These are phyloP conservation scores for Troides helena DNA, from an alignment of 2,888 invertebrate species.

Conservation along the genomic window DNA sequence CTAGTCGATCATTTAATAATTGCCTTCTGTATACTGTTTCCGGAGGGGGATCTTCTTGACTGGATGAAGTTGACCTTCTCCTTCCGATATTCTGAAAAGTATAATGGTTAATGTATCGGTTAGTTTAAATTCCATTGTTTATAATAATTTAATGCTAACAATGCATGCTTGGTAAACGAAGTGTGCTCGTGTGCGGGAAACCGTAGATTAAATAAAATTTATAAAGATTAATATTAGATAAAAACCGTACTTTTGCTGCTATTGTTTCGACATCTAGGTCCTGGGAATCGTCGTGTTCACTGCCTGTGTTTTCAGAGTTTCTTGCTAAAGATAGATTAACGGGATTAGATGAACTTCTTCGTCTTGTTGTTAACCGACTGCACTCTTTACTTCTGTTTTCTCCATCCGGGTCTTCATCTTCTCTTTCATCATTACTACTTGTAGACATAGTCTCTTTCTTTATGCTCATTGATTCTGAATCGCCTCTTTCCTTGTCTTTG, in stretches of 20 bases:
- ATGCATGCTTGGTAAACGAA: not conserved
- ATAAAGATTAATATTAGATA: not conserved
- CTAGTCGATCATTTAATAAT: slow-evolving; percentile 81
- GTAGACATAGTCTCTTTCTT: slow-evolving; percentile 78
- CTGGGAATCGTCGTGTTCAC: slow-evolving; percentile 78
- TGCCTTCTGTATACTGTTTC: slow-evolving; percentile 82
- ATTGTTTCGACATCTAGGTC: slow-evolving; percentile 78
- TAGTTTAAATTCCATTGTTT: not conserved
- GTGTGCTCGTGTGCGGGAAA: not conserved
- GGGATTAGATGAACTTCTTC: slow-evolving; percentile 89
- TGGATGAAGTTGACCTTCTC: slow-evolving; percentile 75
- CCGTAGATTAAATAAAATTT: not conserved
- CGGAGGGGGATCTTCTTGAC: slow-evolving; percentile 74
- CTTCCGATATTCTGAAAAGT: slow-evolving; percentile 69
- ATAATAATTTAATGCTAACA: not conserved
- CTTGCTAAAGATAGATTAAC: slow-evolving; percentile 87
- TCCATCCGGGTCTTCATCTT: slow-evolving; percentile 72
- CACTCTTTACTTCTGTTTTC: slow-evolving; percentile 77
- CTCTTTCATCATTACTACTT: slow-evolving; percentile 76
- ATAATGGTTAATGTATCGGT: slow-evolving; percentile 3
- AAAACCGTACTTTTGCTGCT: slow-evolving; percentile 67
- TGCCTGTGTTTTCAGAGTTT: slow-evolving; percentile 79
- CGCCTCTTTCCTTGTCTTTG: slow-evolving; percentile 68
- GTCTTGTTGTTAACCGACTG: slow-evolving; percentile 77
- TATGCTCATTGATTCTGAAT: slow-evolving; percentile 70